phyloP scores from a whole-genome alignment of 2,888 invertebrate species.

The Dendrolimus houi region DNA sequence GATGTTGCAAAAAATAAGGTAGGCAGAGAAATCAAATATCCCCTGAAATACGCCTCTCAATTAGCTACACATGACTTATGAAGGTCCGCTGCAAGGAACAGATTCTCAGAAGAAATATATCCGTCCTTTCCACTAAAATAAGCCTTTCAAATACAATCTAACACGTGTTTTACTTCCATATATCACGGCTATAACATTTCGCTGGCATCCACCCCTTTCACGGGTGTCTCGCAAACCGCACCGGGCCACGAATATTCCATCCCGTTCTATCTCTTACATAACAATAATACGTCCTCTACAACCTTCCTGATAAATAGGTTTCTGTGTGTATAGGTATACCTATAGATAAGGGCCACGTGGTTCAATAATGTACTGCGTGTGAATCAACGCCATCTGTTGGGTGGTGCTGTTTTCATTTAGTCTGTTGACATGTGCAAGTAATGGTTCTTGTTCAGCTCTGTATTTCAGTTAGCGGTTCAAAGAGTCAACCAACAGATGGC shows the following conservation, averaged over 20 bases:
- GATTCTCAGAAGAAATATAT: constrained; percentile 16
- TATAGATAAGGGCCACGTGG: constrained; percentile 43
- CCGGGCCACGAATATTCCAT: constrained; percentile 35
- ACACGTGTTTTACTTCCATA: constrained; percentile 49
- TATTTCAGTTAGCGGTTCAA: too few species aligned
- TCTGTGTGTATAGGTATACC: constrained; percentile 13
- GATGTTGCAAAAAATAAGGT: too few species aligned
- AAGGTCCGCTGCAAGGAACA: background rate
- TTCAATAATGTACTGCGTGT: constrained; percentile 53
- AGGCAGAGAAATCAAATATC: constrained; percentile 2
- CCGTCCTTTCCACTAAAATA: constrained; percentile 35
- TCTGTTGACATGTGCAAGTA: background rate
- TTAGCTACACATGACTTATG: background rate
- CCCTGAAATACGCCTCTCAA: background rate
- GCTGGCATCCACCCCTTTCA: constrained; percentile 58
- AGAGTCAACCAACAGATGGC: constrained; percentile 38
- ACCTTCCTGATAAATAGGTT: constrained; percentile 28
- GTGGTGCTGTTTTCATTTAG: constrained; percentile 28
- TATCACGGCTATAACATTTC: constrained; percentile 58
- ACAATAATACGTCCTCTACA: constrained; percentile 60
- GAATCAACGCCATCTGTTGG: constrained; percentile 54
- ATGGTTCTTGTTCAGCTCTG: background rate
- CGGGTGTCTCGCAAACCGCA: constrained; percentile 59
- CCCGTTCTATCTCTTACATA: constrained; percentile 51
- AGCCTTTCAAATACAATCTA: constrained; percentile 52